Evolutionary conservation across 2,797 vertebrate species (phyloP).

Genomic region (Coreius guichenoti): DNA sequence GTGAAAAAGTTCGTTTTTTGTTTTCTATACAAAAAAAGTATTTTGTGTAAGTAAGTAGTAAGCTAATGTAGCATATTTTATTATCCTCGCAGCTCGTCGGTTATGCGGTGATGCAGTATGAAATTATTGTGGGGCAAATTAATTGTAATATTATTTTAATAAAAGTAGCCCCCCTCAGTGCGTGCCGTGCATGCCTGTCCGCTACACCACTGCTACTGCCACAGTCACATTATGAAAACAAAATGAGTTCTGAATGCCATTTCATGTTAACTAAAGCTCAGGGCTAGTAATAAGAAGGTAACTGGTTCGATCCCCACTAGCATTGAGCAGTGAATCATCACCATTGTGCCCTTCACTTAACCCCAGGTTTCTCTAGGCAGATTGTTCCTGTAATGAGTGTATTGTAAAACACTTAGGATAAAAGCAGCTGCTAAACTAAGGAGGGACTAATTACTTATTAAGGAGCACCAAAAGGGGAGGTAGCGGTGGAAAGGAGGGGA

Average conservation of each 20-base stretch:
- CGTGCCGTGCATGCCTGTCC: background rate
- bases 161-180: no score
- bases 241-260: conserved; percentile 1
- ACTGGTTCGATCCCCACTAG: background rate
- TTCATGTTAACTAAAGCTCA: conserved; percentile 1
- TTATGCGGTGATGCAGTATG: no score
- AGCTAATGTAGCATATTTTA: no score
- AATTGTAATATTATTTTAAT: no score
- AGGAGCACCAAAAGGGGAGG: background rate
- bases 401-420: conserved; percentile 12
- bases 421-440: conserved; percentile 33
- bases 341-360: background rate
- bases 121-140: no score
- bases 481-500: background rate
- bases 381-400: background rate
- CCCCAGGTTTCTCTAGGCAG: background rate
- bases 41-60: no score
- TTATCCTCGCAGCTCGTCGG: no score
- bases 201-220: background rate
- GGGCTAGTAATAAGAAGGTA: conserved; percentile 9
- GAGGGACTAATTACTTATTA: conserved; percentile 26
- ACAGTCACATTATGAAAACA: background rate
- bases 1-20: no score
- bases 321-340: background rate
- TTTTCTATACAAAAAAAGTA: no score